Evolutionary conservation across 2,888 invertebrate genomes (phyloP).

Genomic region (Dioctria rufipes): DNA sequence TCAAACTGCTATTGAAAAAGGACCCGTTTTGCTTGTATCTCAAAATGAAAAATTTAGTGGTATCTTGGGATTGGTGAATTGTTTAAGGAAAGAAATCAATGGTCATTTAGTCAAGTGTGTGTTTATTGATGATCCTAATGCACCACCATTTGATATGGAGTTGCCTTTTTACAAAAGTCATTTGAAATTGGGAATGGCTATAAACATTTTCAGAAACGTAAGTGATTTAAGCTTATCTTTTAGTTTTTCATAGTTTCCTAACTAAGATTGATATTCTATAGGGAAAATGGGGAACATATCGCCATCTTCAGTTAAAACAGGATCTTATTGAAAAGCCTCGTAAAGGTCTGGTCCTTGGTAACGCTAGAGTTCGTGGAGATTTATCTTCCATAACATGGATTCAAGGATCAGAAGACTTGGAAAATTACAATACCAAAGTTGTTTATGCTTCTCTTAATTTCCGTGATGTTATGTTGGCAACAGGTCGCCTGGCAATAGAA

Average conservation of each 20-base stretch:
- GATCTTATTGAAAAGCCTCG: constrained; percentile 70
- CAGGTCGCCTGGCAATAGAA: constrained; percentile 89
- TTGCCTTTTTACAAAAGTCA: constrained; percentile 79
- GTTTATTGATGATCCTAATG: constrained; percentile 76
- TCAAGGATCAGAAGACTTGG: constrained; percentile 75
- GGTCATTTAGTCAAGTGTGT: constrained; percentile 78
- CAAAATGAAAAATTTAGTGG: constrained; percentile 82
- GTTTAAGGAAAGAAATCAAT: constrained; percentile 85
- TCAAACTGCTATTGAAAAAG: constrained; percentile 64
- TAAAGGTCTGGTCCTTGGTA: constrained; percentile 82
- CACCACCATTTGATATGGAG: constrained; percentile 78
- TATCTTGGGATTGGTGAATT: constrained; percentile 90
- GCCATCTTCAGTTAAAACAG: constrained; percentile 80
- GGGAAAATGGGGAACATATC: constrained; percentile 81
- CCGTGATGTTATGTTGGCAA: constrained; percentile 95
- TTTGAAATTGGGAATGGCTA: constrained; percentile 80
- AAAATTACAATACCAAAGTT: constrained; percentile 74
- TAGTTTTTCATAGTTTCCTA: too few relatives aligned
- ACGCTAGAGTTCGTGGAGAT: constrained; percentile 86
- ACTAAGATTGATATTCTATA: constrained; percentile 57
- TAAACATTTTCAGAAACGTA: constrained; percentile 82
- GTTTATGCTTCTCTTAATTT: constrained; percentile 89
- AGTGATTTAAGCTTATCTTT: constrained; percentile 56
- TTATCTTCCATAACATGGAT: constrained; percentile 88
- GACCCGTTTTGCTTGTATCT: constrained; percentile 76